Evolutionary conservation across 2,113 vertebrate species (phyloP).

Genomic region (Carassius carassius): DNA sequence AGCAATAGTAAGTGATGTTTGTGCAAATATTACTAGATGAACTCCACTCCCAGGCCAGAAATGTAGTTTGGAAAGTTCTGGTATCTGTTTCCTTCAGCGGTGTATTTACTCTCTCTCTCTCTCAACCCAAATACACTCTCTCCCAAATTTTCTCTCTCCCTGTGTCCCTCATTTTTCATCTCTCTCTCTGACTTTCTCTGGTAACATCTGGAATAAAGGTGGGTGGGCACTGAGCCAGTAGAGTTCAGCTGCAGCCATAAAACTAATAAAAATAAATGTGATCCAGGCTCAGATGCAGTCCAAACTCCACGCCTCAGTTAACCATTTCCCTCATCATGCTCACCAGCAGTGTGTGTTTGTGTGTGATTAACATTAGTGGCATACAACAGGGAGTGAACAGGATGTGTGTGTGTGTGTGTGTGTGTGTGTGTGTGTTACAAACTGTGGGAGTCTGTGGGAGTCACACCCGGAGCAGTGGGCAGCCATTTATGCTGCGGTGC

Average conservation of each 20-base stretch:
- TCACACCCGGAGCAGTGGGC: too few species aligned
- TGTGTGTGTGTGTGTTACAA: background rate
- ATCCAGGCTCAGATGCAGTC: conserved; percentile 28
- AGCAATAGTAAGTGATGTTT: conserved; percentile 11
- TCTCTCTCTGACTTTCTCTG: conserved; percentile 55
- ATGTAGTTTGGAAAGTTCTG: conserved; percentile 7
- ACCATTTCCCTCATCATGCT: conserved; percentile 30
- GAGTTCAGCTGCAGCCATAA: conserved; percentile 76
- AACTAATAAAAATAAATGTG: conserved; percentile 81
- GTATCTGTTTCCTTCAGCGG: conserved; percentile 32
- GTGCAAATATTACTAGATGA: background rate
- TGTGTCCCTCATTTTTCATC: background rate
- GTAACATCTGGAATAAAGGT: conserved; percentile 87
- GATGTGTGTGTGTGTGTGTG: background rate
- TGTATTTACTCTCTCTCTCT: conserved; percentile 42
- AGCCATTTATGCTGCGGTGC: too few species aligned
- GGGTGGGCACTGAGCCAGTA: conserved; percentile 77
- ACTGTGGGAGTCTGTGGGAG: conserved; percentile 30
- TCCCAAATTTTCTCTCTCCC: conserved; percentile 13
- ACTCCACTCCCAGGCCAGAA: background rate
- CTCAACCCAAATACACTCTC: background rate
- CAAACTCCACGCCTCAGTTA: conserved; percentile 34
- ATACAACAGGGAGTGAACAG: conserved; percentile 12
- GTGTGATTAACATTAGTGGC: background rate
- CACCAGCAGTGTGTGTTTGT: background rate